phyloP scores from a whole-genome alignment of 2,888 invertebrate genomes.

The Synanthedon tipuliformis region DNA sequence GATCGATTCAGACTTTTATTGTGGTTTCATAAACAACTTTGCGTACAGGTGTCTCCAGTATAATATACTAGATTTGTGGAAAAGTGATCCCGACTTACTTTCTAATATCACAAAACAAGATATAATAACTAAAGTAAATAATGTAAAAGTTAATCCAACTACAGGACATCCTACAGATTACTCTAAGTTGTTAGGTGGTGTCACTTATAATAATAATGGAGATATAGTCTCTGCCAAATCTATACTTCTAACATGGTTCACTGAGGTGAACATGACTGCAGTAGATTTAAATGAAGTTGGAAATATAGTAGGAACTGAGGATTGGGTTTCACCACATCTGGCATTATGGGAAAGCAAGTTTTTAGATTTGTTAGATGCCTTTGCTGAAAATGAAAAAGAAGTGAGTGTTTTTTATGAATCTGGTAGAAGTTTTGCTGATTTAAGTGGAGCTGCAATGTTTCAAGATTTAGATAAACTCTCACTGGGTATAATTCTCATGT shows the following conservation, averaged over 20 bases:
- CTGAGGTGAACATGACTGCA: constrained; percentile 75
- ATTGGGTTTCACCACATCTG: constrained; percentile 75
- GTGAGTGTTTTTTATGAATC: constrained; percentile 69
- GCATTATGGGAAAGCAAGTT: constrained; percentile 74
- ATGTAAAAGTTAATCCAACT: constrained; percentile 69
- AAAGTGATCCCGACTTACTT: constrained; percentile 67
- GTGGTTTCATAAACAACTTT: constrained; percentile 72
- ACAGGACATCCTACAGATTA: constrained; percentile 76
- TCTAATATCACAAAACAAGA: constrained; percentile 68
- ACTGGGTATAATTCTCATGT: constrained; percentile 77
- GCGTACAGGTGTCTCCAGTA: constrained; percentile 72
- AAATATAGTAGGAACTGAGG: constrained; percentile 79
- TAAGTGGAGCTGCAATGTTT: constrained; percentile 77
- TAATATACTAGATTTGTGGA: constrained; percentile 80
- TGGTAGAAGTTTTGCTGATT: constrained; percentile 81
- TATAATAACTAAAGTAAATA: constrained; percentile 73
- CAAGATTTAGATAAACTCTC: constrained; percentile 78
- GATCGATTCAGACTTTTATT: constrained; percentile 71
- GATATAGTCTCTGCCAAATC: constrained; percentile 74
- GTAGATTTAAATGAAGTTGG: constrained; percentile 75
- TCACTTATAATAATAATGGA: constrained; percentile 68
- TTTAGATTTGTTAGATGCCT: constrained; percentile 47
- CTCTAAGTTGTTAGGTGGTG: constrained; percentile 72
- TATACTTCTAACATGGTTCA: constrained; percentile 73
- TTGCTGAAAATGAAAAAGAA: constrained; percentile 33